A percentile compares a stretch with the other conserved stretches of the same genome.
Evolutionary conservation across 2,113 vertebrate genomes (phyloP).

Genomic region (Cavia aperea): DNA sequence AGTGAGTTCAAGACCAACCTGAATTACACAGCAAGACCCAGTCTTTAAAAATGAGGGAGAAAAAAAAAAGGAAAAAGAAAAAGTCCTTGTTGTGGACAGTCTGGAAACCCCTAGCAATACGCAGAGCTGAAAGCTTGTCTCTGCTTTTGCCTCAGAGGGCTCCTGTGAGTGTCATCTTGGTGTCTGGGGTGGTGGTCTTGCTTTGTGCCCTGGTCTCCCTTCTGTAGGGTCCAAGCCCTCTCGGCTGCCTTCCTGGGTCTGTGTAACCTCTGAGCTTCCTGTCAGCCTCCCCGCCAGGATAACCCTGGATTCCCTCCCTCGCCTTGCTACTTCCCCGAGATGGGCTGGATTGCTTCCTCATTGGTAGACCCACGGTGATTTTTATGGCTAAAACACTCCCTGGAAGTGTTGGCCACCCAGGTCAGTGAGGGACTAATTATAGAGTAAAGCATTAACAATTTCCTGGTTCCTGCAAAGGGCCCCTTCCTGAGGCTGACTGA

Average conservation of each 20-base stretch:
- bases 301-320: rapidly evolving
- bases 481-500: not conserved
- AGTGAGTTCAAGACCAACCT: not conserved
- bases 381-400: not conserved
- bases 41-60: not conserved
- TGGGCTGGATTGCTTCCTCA: not conserved
- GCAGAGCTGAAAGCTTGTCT: not conserved
- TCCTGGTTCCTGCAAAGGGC: not conserved
- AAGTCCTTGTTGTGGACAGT: rapidly evolving
- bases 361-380: not conserved
- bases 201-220: rapidly evolving
- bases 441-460: rapidly evolving
- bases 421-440: not conserved
- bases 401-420: not conserved
- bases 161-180: not conserved
- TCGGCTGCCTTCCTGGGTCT: not conserved
- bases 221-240: rapidly evolving
- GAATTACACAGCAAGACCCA: not conserved
- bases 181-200: rapidly evolving
- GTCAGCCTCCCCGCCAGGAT: rapidly evolving
- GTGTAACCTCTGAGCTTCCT: not conserved
- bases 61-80: not conserved
- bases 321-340: not conserved
- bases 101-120: rapidly evolving
- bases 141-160: not conserved